Evolutionary conservation across 23 tunicate genomes (phyloP).

Genomic region (Styela clava): DNA sequence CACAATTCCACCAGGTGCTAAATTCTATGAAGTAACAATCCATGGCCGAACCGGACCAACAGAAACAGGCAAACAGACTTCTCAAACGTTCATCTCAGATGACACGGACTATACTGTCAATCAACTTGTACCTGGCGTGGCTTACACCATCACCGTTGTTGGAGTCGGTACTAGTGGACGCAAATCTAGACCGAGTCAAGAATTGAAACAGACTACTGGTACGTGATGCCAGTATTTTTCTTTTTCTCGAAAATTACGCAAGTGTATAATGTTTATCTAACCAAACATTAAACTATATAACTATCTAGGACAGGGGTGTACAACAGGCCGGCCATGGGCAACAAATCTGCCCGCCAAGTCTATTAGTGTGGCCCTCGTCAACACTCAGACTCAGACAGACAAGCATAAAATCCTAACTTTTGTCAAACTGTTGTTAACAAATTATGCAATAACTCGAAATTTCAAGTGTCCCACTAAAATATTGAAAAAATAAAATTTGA

Average conservation of each 20-base stretch:
- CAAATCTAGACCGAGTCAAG: background rate
- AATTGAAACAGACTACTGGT: constrained; percentile 17
- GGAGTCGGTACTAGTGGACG: constrained; percentile 28
- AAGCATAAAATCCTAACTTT: too few species aligned
- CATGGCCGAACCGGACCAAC: background rate
- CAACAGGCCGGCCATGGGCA: too few species aligned
- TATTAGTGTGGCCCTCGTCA: too few species aligned
- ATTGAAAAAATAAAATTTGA: too few species aligned
- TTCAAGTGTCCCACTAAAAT: too few species aligned
- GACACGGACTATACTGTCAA: constrained; percentile 16
- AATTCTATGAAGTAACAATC: constrained; percentile 22
- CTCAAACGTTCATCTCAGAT: background rate
- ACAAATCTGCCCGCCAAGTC: too few species aligned
- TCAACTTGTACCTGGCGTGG: constrained; percentile 6
- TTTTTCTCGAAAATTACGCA: background rate
- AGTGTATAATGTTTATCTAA: background rate
- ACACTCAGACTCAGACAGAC: too few species aligned
- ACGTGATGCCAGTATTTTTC: background rate
- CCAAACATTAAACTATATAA: background rate
- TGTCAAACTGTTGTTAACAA: too few species aligned
- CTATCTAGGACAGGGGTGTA: background rate
- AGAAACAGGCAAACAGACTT: background rate
- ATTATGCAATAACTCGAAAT: too few species aligned
- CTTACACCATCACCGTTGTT: constrained; percentile 4
- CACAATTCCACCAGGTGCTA: too few species aligned